Evolutionary conservation across 2,888 invertebrate genomes (phyloP), one percentile per base, ranked within the genome.

Genomic region (Scrobipalpa atriplicella): DNA sequence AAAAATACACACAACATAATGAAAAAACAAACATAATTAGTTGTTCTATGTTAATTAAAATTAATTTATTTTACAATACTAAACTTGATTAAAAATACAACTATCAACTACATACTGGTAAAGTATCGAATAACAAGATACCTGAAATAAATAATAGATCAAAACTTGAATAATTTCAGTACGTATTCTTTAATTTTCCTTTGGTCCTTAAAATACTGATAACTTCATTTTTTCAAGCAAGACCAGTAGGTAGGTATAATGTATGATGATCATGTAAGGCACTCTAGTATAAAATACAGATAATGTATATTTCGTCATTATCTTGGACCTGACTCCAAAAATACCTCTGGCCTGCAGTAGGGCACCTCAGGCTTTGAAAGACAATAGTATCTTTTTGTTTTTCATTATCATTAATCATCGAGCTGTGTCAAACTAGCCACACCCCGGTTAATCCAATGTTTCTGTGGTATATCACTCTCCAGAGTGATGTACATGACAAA

Each of bases 401-500:
- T 36, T n/a, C 1, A 11, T 38, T 10, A 13, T 36, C 58, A 54
- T 69, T 84, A 91, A 82, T 95, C 95, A 80, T 95, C 95, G 13
- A 97, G 92, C 79, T 97, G 97, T 65, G 96, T 96, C 68, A 97
- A 88, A 66, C 95, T 93, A 0, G 97, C 97, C 0, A 96, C 96
- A 0, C 97, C 97, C 70, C 97, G 91, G 73, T 95, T 95, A 56
- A 97, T 96, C 97, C 97, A 97, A 78, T 97, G 96, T 62, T 94
- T 93, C 77, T 96, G 93, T 0, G 94, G 93, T 64, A 93, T 75
- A 69, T 93, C 89, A 0, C 95, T 94, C 11, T 93, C 91, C 47
- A 97, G 87, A 0, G 94, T 93, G 68, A 96, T 95, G 69, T 93
- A 95, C 93, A 97, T 95, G 21, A 97, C 96, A 80, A 96, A 97